Base-by-base conservation (phyloP, 2,113 vertebrate species). In the Argyrosomus japonicus region DNA sequence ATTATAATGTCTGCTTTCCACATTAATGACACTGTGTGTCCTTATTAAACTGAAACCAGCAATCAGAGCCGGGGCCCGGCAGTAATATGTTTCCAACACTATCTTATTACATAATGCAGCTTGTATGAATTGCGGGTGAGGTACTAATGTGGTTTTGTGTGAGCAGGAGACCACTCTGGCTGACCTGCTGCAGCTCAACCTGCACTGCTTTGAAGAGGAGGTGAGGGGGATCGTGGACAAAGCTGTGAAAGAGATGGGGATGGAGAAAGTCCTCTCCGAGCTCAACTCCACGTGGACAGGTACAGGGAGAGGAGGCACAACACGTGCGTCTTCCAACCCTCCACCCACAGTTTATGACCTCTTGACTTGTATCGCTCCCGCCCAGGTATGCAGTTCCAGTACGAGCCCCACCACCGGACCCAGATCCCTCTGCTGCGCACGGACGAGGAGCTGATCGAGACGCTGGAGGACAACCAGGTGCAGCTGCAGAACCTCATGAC, bases 381-480 rank as follows among this genome's bases (percentile, higher is more conserved):
- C 47, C 7, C 82, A 94, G 93, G 76, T 45, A 97, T 97, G 97
- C 93, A 95, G 81, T 98, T 99, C 65, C 96, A 96, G 58, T 98
- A 97, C 0, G 97, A 99, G 86, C 91, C 89, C 64, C 98, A 99
- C 74, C 85, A 89, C 0, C 91, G 95, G 51, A 98, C 95, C 0
- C 32, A 50, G 9, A 27, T 97, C 17, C 96, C 96, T 0, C 85
- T 99, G 84, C 93, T 99, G 69, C 95, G 87, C 58, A 94, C 94
- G 0, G 94, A 98, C 0, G 97, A 98, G 83, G 97, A 97, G 40
- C 96, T 99, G 50, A 94, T 98, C 0, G 97, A 98, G 82, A 97
- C 95, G 3, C 93, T 99, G 76, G 98, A 99, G 68, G 97, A 99
- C 86, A 98, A 97, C 93, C 98, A 99, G 82, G 97, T 99, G 45